These are phyloP conservation scores for Tympanoctomys barrerae DNA, from an alignment of 2,797 vertebrate species.

Conservation along the genomic window DNA sequence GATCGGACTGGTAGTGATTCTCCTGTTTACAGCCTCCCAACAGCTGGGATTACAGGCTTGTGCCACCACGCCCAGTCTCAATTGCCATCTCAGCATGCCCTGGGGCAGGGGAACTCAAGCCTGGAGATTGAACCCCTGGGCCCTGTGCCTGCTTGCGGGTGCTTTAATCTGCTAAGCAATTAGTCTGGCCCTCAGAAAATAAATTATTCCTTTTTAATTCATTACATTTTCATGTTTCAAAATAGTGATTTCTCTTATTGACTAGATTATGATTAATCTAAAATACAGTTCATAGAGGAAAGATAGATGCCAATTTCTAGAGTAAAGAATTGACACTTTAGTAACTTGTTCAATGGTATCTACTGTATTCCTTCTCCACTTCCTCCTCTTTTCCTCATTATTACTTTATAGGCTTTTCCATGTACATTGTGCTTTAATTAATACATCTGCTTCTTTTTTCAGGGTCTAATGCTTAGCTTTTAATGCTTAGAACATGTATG, in stretches of 20 bases:
- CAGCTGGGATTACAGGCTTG: no score
- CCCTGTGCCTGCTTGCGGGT: no score
- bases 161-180: no score
- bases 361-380: not conserved
- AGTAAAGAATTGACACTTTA: not conserved
- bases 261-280: not conserved
- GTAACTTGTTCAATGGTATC: not conserved
- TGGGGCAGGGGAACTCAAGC: no score
- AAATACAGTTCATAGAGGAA: not conserved
- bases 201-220: not conserved
- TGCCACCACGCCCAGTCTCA: no score
- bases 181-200: not conserved
- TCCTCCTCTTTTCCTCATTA: not conserved
- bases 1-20: no score
- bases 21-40: no score
- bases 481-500: not conserved
- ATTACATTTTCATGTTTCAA: not conserved
- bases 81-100: no score
- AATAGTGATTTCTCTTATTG: not conserved
- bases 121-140: no score
- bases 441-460: not conserved
- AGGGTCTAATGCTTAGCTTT: not conserved
- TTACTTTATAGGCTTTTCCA: not conserved
- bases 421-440: not conserved
- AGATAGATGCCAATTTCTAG: not conserved